Base-by-base conservation (phyloP, 1,140 invertebrate genomes). In the Atopsyche davidsoni region DNA sequence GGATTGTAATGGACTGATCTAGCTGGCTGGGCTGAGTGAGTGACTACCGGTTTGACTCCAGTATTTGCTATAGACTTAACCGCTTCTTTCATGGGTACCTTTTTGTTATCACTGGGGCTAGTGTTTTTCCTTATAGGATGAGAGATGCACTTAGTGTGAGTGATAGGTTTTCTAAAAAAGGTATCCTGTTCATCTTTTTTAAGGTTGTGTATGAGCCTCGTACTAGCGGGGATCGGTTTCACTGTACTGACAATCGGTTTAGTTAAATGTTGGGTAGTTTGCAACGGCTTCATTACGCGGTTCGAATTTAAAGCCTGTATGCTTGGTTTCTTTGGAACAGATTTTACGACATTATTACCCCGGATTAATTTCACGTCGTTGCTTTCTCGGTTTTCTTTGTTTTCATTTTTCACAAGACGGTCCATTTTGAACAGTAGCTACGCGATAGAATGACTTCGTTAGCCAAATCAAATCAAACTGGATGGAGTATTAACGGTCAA, bases 361-460 rank as follows among this genome's bases (percentile, higher is more conserved):
- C 16, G n/a, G 23, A 4, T 40, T 14, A 24, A 9, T 31, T 48
- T 48, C 13, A 48, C 41, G 16, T 40, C 22, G 40, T 31, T 48
- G 18, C 41, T 40, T 48, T 48, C 31, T 10, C 28, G 16, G 32
- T 48, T 48, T 48, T 48, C 46, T 21, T 48, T 48, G 14, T 48
- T 31, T 13, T 48, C 46, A 4, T 14, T 13, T 6, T 48, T 48
- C 31, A 19, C 17, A 21, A 48, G 23, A 19, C 46, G 35, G 36
- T 48, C 46, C 46, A 48, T 48, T 19, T 4, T 11, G 32, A 34
- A 34, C 32, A n/a, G n/a, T n/a, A n/a, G n/a, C n/a, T n/a, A n/a
- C n/a, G n/a, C n/a, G n/a, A n/a, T n/a, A n/a, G n/a, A n/a, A n/a
- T n/a, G n/a, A n/a, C n/a, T n/a, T n/a, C n/a, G n/a, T n/a, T n/a